A percentile compares a stretch with the other conserved stretches of the same genome.
phyloP scores from a whole-genome alignment of 2,888 invertebrate species.

The Agrochola macilenta region DNA sequence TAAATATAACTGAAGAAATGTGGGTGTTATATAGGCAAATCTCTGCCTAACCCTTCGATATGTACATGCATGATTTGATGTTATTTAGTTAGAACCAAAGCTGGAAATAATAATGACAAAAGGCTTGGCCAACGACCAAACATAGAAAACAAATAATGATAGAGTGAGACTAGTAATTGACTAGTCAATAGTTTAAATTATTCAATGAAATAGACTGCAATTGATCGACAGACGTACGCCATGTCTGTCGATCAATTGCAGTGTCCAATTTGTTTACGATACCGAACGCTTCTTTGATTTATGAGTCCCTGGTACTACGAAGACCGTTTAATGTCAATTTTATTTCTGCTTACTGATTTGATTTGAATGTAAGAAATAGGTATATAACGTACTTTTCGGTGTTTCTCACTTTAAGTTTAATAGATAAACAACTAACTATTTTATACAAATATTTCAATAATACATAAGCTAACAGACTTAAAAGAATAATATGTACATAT shows the following conservation, averaged over 20 bases:
- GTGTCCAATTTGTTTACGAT: constrained; percentile 18
- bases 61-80: too few relatives aligned
- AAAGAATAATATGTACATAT: too few relatives aligned
- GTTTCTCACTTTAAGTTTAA: too few relatives aligned
- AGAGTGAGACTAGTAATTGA: not conserved
- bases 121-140: not conserved
- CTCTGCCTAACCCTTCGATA: not conserved
- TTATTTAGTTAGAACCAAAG: not conserved
- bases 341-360: not conserved
- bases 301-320: constrained; percentile 28
- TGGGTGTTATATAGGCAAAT: too few relatives aligned
- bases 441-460: too few relatives aligned
- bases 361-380: not conserved
- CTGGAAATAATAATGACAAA: constrained; percentile 8
- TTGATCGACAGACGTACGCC: constrained; percentile 27
- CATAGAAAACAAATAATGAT: constrained; percentile 6
- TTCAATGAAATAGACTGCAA: constrained; percentile 23
- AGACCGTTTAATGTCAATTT: not conserved
- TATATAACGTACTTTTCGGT: too few relatives aligned
- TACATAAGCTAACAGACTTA: too few relatives aligned
- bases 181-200: constrained; percentile 26
- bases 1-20: not conserved
- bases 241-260: too few relatives aligned
- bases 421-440: too few relatives aligned
- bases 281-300: constrained; percentile 26